phyloP scores from a whole-genome alignment of 2,113 vertebrate species.

The Ammodytes dubius region DNA sequence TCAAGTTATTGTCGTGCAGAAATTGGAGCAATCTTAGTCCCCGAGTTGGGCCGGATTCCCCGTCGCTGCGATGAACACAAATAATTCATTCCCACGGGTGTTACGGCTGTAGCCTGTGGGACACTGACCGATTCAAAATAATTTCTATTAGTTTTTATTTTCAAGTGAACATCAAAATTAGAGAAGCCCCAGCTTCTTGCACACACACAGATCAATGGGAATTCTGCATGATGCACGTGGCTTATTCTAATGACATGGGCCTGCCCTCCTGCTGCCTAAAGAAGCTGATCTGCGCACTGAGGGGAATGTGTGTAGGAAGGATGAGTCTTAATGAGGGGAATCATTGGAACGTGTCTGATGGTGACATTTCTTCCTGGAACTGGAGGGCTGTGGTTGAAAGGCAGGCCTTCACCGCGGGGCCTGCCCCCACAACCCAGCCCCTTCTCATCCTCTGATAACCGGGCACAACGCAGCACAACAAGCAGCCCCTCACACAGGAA shows the following conservation, averaged over 20 bases:
- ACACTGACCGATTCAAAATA: slow-evolving; percentile 48
- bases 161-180: slow-evolving; percentile 50
- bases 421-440: slow-evolving; percentile 46
- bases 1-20: slow-evolving; percentile 18
- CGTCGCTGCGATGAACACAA: slow-evolving; percentile 20
- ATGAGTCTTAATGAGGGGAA: slow-evolving; percentile 76
- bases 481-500: slow-evolving; percentile 59
- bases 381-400: slow-evolving; percentile 55
- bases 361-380: slow-evolving; percentile 73
- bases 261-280: slow-evolving; percentile 56
- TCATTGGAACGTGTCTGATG: slow-evolving; percentile 79
- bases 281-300: slow-evolving; percentile 64
- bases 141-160: slow-evolving; percentile 43
- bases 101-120: slow-evolving; percentile 10
- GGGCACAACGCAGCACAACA: slow-evolving; percentile 37
- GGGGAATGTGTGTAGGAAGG: slow-evolving; percentile 55
- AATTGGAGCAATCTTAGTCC: slow-evolving; percentile 19
- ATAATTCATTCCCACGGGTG: slow-evolving; percentile 33
- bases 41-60: slow-evolving; percentile 1
- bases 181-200: not conserved
- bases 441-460: slow-evolving; percentile 55
- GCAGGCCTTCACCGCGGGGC: slow-evolving; percentile 51
- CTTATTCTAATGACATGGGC: slow-evolving; percentile 71
- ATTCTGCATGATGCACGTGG: slow-evolving; percentile 37
- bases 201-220: slow-evolving; percentile 25